A percentile compares a stretch with the other conserved stretches of the same genome.
Conservation (phyloP, 2,113 vertebrate species). For the Cyprinodon tularosa region DNA sequence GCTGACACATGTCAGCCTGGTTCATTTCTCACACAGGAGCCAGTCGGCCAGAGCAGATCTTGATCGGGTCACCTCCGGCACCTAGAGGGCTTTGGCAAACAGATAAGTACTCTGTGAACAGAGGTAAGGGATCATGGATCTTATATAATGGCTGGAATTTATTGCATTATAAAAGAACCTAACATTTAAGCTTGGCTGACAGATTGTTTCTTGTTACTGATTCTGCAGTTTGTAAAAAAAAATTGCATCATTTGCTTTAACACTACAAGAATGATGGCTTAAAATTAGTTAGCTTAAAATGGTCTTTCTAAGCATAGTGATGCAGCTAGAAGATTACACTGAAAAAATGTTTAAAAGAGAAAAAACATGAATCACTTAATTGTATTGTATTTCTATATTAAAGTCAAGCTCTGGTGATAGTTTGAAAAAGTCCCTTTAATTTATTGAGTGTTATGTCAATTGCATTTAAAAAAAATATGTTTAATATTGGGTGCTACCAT, state of each 20-base stretch:
- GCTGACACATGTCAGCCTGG: constrained; percentile 63
- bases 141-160: constrained; percentile 10
- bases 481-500: too few species aligned
- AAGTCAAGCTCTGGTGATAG: too few species aligned
- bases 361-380: neutral
- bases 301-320: too few species aligned
- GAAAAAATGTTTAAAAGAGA: neutral
- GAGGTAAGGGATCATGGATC: constrained; percentile 15
- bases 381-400: too few species aligned
- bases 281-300: too few species aligned
- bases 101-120: constrained; percentile 27
- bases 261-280: neutral
- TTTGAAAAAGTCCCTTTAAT: too few species aligned
- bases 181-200: too few species aligned
- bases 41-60: constrained; percentile 44
- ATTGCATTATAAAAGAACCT: neutral
- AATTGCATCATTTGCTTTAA: neutral
- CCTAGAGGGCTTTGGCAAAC: constrained; percentile 23
- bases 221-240: neutral
- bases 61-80: constrained; percentile 62
- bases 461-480: too few species aligned
- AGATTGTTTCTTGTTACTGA: neutral
- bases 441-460: too few species aligned
- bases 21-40: constrained; percentile 58
- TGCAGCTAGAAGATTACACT: too few species aligned